These are phyloP conservation scores for Smithornis capensis DNA, from an alignment of 2,113 vertebrate genomes.

Conservation along the genomic window DNA sequence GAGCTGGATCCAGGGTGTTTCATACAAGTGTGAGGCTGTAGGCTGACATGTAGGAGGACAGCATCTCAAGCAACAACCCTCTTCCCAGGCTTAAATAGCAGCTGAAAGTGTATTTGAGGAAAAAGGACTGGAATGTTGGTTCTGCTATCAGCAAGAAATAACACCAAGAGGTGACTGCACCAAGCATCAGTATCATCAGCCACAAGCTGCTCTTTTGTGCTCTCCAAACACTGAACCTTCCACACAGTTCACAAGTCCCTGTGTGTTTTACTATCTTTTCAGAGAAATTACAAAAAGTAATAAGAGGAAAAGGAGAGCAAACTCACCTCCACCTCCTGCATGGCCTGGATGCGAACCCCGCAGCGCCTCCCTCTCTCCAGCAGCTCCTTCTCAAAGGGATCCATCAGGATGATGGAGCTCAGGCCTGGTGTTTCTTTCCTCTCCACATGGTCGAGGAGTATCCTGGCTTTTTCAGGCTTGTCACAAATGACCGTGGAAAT, in stretches of 20 bases:
- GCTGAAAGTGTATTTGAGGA: not conserved
- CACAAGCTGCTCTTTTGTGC: not conserved
- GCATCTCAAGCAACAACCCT: not conserved
- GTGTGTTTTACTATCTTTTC: not conserved
- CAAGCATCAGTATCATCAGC: not conserved
- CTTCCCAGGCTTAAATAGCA: not conserved
- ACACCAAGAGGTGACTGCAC: not conserved
- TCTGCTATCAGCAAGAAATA: not conserved
- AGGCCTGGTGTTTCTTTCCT: slow-evolving; percentile 82
- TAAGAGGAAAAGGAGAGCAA: not conserved
- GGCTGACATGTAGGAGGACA: not conserved
- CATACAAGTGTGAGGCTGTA: not conserved
- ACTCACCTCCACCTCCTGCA: slow-evolving; percentile 88
- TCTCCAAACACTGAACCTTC: not conserved
- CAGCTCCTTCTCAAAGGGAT: slow-evolving; percentile 81
- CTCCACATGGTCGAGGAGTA: slow-evolving; percentile 89
- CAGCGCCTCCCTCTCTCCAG: slow-evolving; percentile 77
- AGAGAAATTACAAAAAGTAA: not conserved
- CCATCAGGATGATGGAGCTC: slow-evolving; percentile 90
- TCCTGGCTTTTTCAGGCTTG: slow-evolving; percentile 86
- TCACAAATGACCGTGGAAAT: slow-evolving; percentile 95
- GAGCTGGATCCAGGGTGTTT: not conserved
- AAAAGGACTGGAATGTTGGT: not conserved
- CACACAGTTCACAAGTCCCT: accelerated
- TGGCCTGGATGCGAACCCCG: slow-evolving; percentile 84